Evolutionary conservation across 1,140 invertebrate genomes (phyloP).

Genomic region (Leptinotarsa undecemlineata): DNA sequence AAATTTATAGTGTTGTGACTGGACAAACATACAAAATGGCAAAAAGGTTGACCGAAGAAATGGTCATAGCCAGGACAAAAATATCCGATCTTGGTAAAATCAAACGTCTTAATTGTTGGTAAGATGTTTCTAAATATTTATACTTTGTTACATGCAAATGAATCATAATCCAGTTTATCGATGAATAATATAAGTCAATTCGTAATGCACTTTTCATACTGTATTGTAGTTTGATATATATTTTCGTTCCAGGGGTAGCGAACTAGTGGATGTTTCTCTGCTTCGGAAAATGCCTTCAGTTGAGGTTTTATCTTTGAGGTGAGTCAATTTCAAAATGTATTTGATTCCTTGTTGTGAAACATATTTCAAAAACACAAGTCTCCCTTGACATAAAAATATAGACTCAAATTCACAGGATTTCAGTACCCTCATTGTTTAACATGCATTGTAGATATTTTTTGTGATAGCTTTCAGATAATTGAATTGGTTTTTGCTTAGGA

Average conservation of each 20-base stretch:
- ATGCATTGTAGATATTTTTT: no score
- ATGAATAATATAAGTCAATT: not conserved
- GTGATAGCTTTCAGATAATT: no score
- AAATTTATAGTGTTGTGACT: not conserved
- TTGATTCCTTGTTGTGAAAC: no score
- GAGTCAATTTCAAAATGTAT: conserved; percentile 37
- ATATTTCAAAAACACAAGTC: no score
- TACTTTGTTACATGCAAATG: not conserved
- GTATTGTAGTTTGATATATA: not conserved
- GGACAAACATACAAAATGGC: conserved; percentile 45
- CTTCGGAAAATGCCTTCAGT: conserved; percentile 76
- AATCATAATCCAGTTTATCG: not conserved
- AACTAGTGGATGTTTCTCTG: conserved; percentile 77
- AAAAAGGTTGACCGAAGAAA: conserved; percentile 85
- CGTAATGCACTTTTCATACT: no score
- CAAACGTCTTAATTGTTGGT: conserved; percentile 91
- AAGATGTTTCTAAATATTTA: conserved; percentile 52
- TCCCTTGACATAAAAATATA: no score
- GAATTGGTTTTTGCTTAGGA: no score
- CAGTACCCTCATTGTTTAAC: no score
- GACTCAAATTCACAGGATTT: no score
- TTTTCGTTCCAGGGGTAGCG: conserved; percentile 72
- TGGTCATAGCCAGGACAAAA: conserved; percentile 87
- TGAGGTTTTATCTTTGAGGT: conserved; percentile 81
- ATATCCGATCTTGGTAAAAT: conserved; percentile 80